These are phyloP conservation scores for Nephrotoma guestfalica DNA, from an alignment of 2,888 invertebrate genomes.

Conservation along the genomic window DNA sequence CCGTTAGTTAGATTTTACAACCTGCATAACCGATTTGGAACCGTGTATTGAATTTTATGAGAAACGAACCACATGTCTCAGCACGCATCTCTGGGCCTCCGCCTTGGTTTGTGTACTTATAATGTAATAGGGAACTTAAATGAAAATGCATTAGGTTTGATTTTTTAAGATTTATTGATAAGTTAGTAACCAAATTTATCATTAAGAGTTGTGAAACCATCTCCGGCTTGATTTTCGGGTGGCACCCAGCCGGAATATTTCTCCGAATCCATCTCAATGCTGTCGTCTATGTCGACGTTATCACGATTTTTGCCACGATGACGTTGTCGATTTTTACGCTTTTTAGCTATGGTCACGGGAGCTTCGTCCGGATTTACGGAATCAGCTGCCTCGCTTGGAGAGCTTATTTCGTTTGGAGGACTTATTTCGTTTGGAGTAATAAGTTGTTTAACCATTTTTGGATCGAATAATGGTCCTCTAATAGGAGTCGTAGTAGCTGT, in stretches of 20 bases:
- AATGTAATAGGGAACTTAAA: no score
- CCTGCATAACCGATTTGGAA: no score
- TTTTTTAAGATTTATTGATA: neutral
- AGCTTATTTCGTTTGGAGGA: neutral
- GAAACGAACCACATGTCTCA: no score
- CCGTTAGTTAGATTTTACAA: no score
- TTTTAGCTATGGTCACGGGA: conserved; percentile 13
- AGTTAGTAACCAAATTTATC: conserved; percentile 61
- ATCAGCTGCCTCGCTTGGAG: neutral
- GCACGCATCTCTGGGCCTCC: no score
- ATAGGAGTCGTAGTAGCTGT: neutral
- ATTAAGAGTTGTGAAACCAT: conserved; percentile 61
- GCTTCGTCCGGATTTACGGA: neutral
- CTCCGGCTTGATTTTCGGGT: conserved; percentile 57
- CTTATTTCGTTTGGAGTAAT: neutral
- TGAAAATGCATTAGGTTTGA: neutral
- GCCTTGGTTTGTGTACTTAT: no score
- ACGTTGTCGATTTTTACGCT: conserved; percentile 22
- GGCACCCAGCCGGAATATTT: conserved; percentile 70
- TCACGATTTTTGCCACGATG: conserved; percentile 23
- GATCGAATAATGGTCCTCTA: neutral
- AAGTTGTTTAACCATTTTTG: neutral
- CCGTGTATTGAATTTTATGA: no score
- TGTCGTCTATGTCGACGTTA: conserved; percentile 29
- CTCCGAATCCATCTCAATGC: conserved; percentile 35